phyloP scores from a whole-genome alignment of 1,140 invertebrate species.

The Andricus grossulariae region DNA sequence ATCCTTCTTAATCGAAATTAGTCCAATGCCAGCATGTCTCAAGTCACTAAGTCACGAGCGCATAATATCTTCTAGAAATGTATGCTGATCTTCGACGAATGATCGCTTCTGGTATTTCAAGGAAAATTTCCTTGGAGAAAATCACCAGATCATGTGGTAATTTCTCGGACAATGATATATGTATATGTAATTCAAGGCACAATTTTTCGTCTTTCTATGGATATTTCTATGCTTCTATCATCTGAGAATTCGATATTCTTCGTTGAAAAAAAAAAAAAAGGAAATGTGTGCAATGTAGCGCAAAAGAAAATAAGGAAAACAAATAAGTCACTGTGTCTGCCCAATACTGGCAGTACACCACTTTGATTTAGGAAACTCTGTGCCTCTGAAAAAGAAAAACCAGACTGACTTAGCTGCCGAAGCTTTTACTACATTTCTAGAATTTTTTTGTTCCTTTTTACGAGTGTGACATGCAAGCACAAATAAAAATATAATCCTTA shows the following conservation, averaged over 20 bases:
- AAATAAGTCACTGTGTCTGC: slow-evolving; percentile 69
- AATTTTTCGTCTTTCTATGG: too few species aligned
- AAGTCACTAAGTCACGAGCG: slow-evolving; percentile 3
- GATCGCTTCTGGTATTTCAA: slow-evolving; percentile 14
- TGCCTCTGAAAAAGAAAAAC: slow-evolving; percentile 73
- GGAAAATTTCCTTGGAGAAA: slow-evolving; percentile 14
- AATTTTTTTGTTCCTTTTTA: slow-evolving; percentile 39
- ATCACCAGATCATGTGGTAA: slow-evolving; percentile 16
- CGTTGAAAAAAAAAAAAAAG: too few species aligned
- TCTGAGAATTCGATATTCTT: too few species aligned
- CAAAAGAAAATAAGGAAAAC: slow-evolving; percentile 35
- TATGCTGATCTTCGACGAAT: slow-evolving; percentile 6
- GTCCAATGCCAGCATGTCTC: neutral
- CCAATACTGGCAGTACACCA: slow-evolving; percentile 70
- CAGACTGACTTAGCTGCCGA: slow-evolving; percentile 68
- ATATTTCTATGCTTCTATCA: too few species aligned
- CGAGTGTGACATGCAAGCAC: slow-evolving; percentile 20
- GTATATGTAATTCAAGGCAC: neutral
- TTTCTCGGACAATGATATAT: slow-evolving; percentile 1
- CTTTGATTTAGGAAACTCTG: slow-evolving; percentile 67
- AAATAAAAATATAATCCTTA: too few species aligned
- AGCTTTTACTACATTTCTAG: slow-evolving; percentile 59
- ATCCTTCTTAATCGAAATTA: too few species aligned
- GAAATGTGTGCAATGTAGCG: neutral
- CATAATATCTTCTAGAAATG: slow-evolving; percentile 24